Percentiles rank a stretch among this genome's conserved stretches.
Conservation (phyloP, 2,888 invertebrate species). For the Oligia fasciuncula region DNA sequence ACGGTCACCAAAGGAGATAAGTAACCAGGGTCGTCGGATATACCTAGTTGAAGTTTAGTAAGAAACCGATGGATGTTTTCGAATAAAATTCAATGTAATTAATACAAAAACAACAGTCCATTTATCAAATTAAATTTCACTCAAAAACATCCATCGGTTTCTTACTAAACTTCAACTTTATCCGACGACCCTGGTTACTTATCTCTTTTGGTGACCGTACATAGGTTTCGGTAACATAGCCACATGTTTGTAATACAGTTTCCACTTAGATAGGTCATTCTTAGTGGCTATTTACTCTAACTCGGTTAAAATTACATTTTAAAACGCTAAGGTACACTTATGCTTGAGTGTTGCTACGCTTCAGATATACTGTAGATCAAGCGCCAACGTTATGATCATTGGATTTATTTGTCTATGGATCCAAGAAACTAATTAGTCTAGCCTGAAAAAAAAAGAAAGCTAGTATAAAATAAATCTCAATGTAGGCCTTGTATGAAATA, state of each 20-base stretch:
- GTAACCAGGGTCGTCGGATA: too few species aligned
- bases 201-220: too few species aligned
- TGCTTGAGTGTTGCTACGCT: neutral
- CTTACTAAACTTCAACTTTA: too few species aligned
- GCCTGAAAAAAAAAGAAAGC: conserved; percentile 14
- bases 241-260: neutral
- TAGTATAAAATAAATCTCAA: conserved; percentile 30
- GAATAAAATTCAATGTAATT: too few species aligned
- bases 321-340: neutral
- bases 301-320: neutral
- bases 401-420: conserved; percentile 1
- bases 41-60: too few species aligned
- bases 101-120: too few species aligned
- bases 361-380: neutral
- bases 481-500: conserved; percentile 50
- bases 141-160: too few species aligned
- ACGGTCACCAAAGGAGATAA: too few species aligned
- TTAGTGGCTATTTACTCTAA: neutral
- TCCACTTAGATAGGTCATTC: neutral
- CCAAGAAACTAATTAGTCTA: neutral
- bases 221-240: neutral
- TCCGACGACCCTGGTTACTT: too few species aligned
- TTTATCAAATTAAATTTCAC: too few species aligned
- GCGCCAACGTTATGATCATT: neutral
- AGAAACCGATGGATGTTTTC: too few species aligned